Evolutionary conservation across 2,888 invertebrate species (phyloP), one percentile per base, ranked within the genome.

Genomic region (Xestia rhomboidea): DNA sequence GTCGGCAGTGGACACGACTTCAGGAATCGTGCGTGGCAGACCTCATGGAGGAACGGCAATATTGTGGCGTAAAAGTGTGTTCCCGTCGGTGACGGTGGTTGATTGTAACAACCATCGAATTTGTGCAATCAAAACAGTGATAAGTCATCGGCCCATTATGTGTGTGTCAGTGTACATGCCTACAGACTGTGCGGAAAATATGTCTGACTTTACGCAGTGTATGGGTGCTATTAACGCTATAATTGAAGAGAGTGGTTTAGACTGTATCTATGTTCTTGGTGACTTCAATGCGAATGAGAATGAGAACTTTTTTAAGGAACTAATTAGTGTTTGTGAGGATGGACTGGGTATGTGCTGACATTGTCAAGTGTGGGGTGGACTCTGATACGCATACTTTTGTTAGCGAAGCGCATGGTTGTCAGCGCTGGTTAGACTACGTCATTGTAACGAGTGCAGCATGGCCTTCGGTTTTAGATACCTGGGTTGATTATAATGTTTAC

Each of bases 21-120:
- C 24, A 0, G 63, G 38, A 38, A 24, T 63, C 4, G 24, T 51
- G 10, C 51, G 51, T 51, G 51, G 51, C 24, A 51, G 51, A 51
- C 51, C 4, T 10, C 51, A 51, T 51, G 30, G 63, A 63, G 63
- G 63, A 38, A 38, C 38, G 24, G 63, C 38, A 24, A 24, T 63
- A 38, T 63, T 63, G 24, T 63, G 63, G 63, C 34, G 63, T 24
- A 63, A 63, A 63, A 63, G 63, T 38, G 24, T 38, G 24, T 63
- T 63, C 38, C 63, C 24, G 38, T 63, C 63, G 5, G 63, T 63
- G 0, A 63, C 63, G 5, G 38, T 63, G 11, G 24, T 63, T 38
- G 38, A 38, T 10, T 63, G 38, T 38, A 63, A 38, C 63, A 38
- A 38, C 38, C 34, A 24, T 34, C 38, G 38, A 11, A 24, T 63